phyloP scores from a whole-genome alignment of 2,888 invertebrate genomes.

The Cephus spinipes region DNA sequence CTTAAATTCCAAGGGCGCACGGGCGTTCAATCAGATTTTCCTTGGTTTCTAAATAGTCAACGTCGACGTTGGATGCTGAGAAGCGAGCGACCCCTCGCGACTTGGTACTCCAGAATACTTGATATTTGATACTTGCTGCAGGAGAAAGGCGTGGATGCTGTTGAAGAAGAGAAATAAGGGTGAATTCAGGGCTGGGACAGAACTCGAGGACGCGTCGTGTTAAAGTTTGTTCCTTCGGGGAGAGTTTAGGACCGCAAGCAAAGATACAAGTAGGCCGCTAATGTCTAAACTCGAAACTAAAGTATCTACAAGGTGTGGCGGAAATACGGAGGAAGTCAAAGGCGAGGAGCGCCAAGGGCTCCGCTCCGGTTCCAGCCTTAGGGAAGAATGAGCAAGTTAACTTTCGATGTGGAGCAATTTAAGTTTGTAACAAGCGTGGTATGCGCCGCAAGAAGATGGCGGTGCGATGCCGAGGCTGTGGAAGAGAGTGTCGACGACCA shows the following conservation, averaged over 20 bases:
- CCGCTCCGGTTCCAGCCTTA: conserved; percentile 20
- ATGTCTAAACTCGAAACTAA: conserved; percentile 21
- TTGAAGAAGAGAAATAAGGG: neutral
- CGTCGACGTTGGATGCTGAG: neutral
- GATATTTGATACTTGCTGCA: conserved; percentile 2
- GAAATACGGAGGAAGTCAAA: conserved; percentile 10
- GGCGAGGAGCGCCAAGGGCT: conserved; percentile 6
- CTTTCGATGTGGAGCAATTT: conserved; percentile 55
- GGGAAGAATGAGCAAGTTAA: conserved; percentile 51
- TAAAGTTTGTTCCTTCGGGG: neutral
- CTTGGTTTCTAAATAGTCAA: neutral
- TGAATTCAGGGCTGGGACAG: neutral
- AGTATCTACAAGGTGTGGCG: conserved; percentile 19
- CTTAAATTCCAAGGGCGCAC: neutral
- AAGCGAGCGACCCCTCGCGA: neutral
- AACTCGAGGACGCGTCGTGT: neutral
- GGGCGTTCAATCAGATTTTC: neutral
- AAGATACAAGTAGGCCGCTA: conserved; percentile 12
- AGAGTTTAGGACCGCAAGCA: conserved; percentile 12
- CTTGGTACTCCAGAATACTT: neutral
- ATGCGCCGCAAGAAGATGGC: conserved; percentile 30
- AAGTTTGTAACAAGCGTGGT: conserved; percentile 53
- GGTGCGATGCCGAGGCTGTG: neutral
- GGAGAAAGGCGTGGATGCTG: neutral
- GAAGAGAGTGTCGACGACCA: conserved; percentile 1